Conservation (phyloP, 2,797 vertebrate genomes). For the Fundulus diaphanus region DNA sequence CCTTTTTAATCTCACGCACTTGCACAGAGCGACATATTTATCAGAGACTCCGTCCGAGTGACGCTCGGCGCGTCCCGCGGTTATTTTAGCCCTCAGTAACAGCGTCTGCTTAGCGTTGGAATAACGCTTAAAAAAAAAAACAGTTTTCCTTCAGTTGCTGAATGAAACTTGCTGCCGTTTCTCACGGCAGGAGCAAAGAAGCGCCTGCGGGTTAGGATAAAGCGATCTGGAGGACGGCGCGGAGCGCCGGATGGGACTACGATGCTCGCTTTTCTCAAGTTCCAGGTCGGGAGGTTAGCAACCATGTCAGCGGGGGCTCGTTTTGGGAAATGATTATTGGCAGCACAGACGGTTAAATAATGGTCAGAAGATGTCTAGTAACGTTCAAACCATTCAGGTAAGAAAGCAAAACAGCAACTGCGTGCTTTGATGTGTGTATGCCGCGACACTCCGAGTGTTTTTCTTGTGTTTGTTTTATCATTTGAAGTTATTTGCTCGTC, state of each 20-base stretch:
- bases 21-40: not conserved
- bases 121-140: conserved; percentile 14
- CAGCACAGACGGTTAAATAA: conserved; percentile 90
- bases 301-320: conserved; percentile 61
- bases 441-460: not conserved
- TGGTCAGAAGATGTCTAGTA: conserved; percentile 94
- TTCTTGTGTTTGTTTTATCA: not conserved
- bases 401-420: conserved; percentile 58
- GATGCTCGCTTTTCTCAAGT: conserved; percentile 54
- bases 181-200: not conserved
- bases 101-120: conserved; percentile 13
- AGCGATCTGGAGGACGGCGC: not conserved
- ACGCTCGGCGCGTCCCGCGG: conserved; percentile 26
- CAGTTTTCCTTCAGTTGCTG: conserved; percentile 10
- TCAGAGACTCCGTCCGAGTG: not conserved
- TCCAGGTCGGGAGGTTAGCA: conserved; percentile 54
- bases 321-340: conserved; percentile 82
- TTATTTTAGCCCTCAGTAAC: conserved; percentile 8
- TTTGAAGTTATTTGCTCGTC: not conserved
- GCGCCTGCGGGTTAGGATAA: not conserved
- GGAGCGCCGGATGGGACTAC: conserved; percentile 36
- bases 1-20: conserved; percentile 1
- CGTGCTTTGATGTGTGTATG: not conserved
- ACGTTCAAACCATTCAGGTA: conserved; percentile 97
- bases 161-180: conserved; percentile 55